Evolutionary conservation across 92 coral and sea anemone genomes (phyloP).

Genomic region (Porites divaricata): DNA sequence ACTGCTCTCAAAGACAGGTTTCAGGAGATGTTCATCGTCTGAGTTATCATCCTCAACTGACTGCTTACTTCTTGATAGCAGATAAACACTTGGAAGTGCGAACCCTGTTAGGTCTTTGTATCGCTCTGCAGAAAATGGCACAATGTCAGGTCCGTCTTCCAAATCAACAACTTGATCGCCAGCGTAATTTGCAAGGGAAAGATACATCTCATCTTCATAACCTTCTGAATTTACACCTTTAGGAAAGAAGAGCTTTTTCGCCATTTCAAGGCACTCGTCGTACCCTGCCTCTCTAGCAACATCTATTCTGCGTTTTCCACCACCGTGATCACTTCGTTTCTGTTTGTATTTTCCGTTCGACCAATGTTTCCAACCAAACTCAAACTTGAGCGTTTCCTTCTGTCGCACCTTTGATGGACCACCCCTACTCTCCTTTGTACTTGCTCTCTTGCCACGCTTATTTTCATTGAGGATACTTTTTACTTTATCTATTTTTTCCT

Average conservation of each 20-base stretch:
- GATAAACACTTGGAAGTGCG: too few relatives aligned
- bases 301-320: slow-evolving; percentile 25
- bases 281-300: slow-evolving; percentile 15
- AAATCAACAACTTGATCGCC: slow-evolving; percentile 7
- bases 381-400: slow-evolving; percentile 5
- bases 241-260: slow-evolving; percentile 24
- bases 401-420: neutral
- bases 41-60: neutral
- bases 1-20: neutral
- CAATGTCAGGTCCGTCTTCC: neutral
- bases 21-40: neutral
- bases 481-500: neutral
- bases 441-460: neutral
- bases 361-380: slow-evolving; percentile 37
- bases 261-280: slow-evolving; percentile 25
- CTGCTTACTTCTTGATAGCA: neutral
- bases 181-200: slow-evolving; percentile 37
- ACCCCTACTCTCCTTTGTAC: neutral
- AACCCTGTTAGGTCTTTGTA: too few relatives aligned
- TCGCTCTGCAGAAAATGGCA: too few relatives aligned
- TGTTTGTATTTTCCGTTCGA: slow-evolving; percentile 27
- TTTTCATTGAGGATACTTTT: neutral
- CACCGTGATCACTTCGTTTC: slow-evolving; percentile 23
- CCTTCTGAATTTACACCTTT: slow-evolving; percentile 31
- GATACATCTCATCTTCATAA: slow-evolving; percentile 21